Evolutionary conservation across 2,113 vertebrate genomes (phyloP).

Genomic region (Corythaixoides concolor): DNA sequence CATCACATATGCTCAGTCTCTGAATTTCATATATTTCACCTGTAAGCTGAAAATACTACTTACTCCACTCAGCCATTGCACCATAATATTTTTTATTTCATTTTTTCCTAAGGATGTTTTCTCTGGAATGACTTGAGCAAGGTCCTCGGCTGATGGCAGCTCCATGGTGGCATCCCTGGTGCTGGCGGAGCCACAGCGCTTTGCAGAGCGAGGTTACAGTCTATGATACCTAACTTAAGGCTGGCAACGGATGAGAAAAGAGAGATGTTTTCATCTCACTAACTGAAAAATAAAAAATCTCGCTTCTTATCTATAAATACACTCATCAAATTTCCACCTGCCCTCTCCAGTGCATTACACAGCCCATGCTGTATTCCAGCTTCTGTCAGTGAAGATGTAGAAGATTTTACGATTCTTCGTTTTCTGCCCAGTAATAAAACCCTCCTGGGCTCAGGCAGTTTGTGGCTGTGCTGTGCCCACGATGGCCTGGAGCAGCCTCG

Average conservation of each 20-base stretch:
- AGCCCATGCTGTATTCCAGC: background rate
- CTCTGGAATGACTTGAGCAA: background rate
- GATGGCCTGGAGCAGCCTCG: background rate
- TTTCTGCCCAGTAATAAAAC: background rate
- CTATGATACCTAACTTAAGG: background rate
- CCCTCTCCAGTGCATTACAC: background rate
- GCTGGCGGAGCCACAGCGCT: background rate
- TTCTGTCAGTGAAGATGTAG: background rate
- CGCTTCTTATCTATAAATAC: background rate
- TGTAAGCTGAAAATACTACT: background rate
- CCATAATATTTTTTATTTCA: background rate
- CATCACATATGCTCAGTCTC: accelerated
- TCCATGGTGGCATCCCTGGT: accelerated
- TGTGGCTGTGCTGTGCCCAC: background rate
- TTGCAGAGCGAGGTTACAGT: background rate
- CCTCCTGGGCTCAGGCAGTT: background rate
- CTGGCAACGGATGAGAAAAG: background rate
- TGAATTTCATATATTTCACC: background rate
- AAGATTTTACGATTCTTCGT: background rate
- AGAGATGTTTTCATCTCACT: background rate
- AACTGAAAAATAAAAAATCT: background rate
- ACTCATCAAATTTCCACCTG: background rate
- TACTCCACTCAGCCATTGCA: background rate
- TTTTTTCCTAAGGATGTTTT: background rate
- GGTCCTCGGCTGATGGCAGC: background rate